Base-by-base conservation (phyloP, 2,113 vertebrate genomes). In the Montifringilla adamsi region DNA sequence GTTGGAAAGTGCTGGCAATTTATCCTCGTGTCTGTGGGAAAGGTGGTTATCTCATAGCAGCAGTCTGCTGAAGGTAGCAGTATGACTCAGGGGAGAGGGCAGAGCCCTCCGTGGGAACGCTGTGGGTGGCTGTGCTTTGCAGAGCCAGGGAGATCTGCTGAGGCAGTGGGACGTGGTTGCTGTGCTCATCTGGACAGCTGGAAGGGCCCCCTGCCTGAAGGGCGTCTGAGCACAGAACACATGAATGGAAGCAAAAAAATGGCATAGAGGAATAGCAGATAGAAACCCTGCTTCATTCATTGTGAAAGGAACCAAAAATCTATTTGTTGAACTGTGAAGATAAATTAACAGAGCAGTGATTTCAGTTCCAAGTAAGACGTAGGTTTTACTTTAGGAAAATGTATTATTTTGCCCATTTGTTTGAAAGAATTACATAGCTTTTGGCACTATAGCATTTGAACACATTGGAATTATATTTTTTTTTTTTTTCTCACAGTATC, bases 51-150 rank as follows among this genome's bases (percentile, higher is more conserved):
- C 80, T 44, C n/a, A 19, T 5, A 67, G 39, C 55, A 76, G 21
- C 46, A 27, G 56, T 16, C 50, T 78, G 85, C 68, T 74, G 80
- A 91, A 79, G 86, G 92, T 91, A 93, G 79, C 76, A 84, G 55
- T 8, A 8, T 92, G 94, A 94, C 26, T 96, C 90, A 94, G 85
- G 58, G 58, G 12, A 58, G 94, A 69, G 35, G 79, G 17, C 82
- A 88, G n/a, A 95, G 59, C 59, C 16, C 43, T 74, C 55, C 1
- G 3, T 89, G 88, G 70, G 87, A 95, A 77, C 87, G 2, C 68
- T 4, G 83, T 88, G 94, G 90, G 95, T 94, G 87, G 91, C 77
- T 87, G 64, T 28, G 47, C n/a, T 87, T 18, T 33, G 33, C 3
- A 0, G 82, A 84, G 76, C 41, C 68, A 31, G 50, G 56, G 20